Conservation (phyloP, 2,797 vertebrate species). For the Myotis daubentonii region DNA sequence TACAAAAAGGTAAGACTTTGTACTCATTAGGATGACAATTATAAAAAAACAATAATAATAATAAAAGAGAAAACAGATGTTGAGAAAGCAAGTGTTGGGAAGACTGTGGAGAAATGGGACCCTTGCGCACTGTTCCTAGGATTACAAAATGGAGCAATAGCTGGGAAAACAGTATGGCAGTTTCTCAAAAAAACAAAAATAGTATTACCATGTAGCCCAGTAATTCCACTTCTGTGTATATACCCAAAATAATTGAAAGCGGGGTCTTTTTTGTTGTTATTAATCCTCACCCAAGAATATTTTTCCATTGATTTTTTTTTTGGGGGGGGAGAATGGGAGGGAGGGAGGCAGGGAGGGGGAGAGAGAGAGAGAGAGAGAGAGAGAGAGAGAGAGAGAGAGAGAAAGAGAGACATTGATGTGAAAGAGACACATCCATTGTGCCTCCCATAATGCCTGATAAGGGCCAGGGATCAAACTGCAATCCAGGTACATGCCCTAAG, state of each 20-base stretch:
- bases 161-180: not conserved
- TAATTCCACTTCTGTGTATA: not conserved
- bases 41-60: not conserved
- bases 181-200: constrained; percentile 9
- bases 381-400: too few relatives aligned
- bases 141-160: not conserved
- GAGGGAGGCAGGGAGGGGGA: too few relatives aligned
- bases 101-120: not conserved
- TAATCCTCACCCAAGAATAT: too few relatives aligned
- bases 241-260: not conserved
- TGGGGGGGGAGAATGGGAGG: too few relatives aligned
- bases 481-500: too few relatives aligned
- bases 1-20: not conserved
- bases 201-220: not conserved
- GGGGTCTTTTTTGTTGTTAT: not conserved
- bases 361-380: too few relatives aligned
- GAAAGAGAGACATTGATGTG: too few relatives aligned
- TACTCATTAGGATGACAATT: not conserved
- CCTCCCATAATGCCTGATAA: too few relatives aligned
- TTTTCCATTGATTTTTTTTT: too few relatives aligned
- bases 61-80: not conserved
- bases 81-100: too few relatives aligned
- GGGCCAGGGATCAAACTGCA: too few relatives aligned
- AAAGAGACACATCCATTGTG: too few relatives aligned
- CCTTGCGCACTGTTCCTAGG: not conserved